Evolutionary conservation across 1,140 invertebrate species (phyloP).

Genomic region (Leucophenga varia): DNA sequence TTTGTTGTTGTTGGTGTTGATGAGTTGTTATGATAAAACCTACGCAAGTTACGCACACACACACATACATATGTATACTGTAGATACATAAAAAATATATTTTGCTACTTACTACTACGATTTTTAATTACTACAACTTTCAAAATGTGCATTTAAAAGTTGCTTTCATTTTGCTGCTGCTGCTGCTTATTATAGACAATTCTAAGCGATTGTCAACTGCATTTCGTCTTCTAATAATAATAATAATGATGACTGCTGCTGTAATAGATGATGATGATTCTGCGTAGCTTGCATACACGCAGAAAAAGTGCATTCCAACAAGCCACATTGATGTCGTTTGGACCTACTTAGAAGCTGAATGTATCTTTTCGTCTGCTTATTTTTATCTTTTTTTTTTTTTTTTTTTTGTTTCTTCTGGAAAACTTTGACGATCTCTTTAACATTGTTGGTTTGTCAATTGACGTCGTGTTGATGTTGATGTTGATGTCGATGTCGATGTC

Average conservation of each 20-base stretch:
- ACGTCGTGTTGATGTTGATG: slow-evolving; percentile 23
- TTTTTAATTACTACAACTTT: slow-evolving; percentile 30
- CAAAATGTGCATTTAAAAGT: no score
- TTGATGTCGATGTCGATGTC: slow-evolving; percentile 25
- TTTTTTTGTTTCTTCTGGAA: no score
- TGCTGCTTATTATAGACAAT: slow-evolving; percentile 19
- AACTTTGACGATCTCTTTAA: no score
- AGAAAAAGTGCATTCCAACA: slow-evolving; percentile 50
- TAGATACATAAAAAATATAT: slow-evolving; percentile 14
- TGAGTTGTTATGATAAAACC: no score
- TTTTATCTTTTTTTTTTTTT: no score
- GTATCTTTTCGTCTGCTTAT: no score
- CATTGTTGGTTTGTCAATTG: slow-evolving; percentile 16
- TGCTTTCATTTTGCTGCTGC: slow-evolving; percentile 52
- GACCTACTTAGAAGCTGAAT: slow-evolving; percentile 45
- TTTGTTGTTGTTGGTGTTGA: no score
- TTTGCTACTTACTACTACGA: slow-evolving; percentile 3
- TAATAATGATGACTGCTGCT: slow-evolving; percentile 23
- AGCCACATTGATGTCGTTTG: slow-evolving; percentile 47
- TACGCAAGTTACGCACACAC: neutral
- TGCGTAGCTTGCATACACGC: slow-evolving; percentile 30
- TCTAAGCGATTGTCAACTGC: slow-evolving; percentile 54
- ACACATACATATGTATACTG: slow-evolving; percentile 5
- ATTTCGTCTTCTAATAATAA: no score
- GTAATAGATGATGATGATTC: no score